phyloP scores from a whole-genome alignment of 2,888 invertebrate species.

The Callyntrura sp. region DNA sequence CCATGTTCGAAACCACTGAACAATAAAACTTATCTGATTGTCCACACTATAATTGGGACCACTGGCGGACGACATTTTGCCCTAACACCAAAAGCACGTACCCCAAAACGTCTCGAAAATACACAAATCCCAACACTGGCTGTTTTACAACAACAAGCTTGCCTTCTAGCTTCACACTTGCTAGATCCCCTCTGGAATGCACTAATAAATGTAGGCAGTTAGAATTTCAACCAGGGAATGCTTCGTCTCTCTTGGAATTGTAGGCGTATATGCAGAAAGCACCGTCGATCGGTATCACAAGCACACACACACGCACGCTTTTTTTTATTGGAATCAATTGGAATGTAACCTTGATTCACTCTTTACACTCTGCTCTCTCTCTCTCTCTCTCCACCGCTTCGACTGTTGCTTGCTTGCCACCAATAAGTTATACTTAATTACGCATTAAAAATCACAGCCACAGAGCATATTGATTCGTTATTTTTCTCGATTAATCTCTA shows the following conservation, averaged over 20 bases:
- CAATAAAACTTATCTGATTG: constrained; percentile 80
- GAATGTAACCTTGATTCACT: not conserved
- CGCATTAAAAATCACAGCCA: constrained; percentile 5
- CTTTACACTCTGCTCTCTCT: too few relatives aligned
- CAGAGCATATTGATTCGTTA: not conserved
- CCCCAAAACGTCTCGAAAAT: not conserved
- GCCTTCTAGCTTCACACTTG: not conserved
- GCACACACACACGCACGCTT: too few relatives aligned
- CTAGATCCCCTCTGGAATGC: not conserved
- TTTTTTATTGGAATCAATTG: not conserved
- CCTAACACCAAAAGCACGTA: too few relatives aligned
- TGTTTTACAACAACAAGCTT: not conserved
- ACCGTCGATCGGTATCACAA: too few relatives aligned
- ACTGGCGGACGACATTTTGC: constrained; percentile 75
- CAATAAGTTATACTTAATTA: not conserved
- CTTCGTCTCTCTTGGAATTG: constrained; percentile 4
- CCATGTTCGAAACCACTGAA: constrained; percentile 83
- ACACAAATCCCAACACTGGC: not conserved
- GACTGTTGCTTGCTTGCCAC: too few relatives aligned
- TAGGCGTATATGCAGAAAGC: not conserved
- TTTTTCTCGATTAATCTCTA: too few relatives aligned
- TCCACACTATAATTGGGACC: constrained; percentile 74
- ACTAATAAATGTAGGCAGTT: too few relatives aligned
- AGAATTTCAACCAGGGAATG: not conserved
- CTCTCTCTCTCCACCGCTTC: too few relatives aligned